phyloP scores from a whole-genome alignment of 2,888 invertebrate genomes.

The Agonopterix subpropinquella region DNA sequence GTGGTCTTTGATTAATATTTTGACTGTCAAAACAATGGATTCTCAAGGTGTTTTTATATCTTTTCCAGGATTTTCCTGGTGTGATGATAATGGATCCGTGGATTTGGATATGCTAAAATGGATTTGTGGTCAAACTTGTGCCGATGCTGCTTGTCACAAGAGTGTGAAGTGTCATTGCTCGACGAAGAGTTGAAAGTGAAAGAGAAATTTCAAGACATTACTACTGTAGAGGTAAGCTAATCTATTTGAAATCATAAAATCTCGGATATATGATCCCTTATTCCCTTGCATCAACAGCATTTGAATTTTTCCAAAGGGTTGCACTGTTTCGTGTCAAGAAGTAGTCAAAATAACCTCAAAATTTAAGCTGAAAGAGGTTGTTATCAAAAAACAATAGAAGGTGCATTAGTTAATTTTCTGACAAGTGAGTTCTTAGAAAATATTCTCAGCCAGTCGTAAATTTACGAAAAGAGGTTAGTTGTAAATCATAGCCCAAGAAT shows the following conservation, averaged over 20 bases:
- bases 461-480: too few relatives aligned
- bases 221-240: conserved; percentile 51
- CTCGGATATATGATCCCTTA: too few relatives aligned
- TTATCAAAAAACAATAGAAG: too few relatives aligned
- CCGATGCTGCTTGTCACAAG: conserved; percentile 63
- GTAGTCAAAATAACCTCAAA: too few relatives aligned
- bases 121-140: conserved; percentile 65
- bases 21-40: conserved; percentile 59
- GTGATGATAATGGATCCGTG: conserved; percentile 26
- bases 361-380: too few relatives aligned
- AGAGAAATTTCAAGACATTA: conserved; percentile 57
- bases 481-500: too few relatives aligned
- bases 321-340: too few relatives aligned
- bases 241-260: not conserved
- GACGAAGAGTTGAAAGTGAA: conserved; percentile 45
- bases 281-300: too few relatives aligned
- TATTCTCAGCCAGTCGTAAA: too few relatives aligned
- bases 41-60: conserved; percentile 24
- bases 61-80: conserved; percentile 51
- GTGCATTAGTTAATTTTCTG: too few relatives aligned
- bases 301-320: too few relatives aligned
- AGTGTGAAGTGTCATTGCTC: conserved; percentile 57
- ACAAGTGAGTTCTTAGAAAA: too few relatives aligned
- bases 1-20: conserved; percentile 48
- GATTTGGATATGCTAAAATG: conserved; percentile 50